Conservation (phyloP, 2,797 vertebrate genomes). For the Micropoecilia bifurca region DNA sequence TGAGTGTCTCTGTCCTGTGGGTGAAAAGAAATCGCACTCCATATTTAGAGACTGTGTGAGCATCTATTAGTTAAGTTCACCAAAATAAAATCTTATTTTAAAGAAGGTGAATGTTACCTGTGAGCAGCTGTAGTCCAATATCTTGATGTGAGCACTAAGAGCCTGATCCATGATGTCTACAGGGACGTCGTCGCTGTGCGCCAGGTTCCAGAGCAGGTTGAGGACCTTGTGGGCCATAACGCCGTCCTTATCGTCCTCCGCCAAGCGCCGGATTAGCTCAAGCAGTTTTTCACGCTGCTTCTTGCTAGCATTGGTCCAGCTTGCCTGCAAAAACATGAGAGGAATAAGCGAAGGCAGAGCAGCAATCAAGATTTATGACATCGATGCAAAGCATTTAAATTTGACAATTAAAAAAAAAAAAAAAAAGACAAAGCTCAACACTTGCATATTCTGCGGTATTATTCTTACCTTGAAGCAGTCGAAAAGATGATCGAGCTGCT, state of each 20-base stretch:
- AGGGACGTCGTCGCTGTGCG: conserved; percentile 98
- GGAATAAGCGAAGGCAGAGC: neutral
- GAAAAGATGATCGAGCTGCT: conserved; percentile 98
- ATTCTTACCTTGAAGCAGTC: conserved; percentile 93
- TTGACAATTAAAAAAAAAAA: neutral
- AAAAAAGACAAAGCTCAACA: neutral
- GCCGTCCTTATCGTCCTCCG: conserved; percentile 98
- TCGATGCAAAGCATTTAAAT: neutral
- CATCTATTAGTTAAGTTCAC: conserved; percentile 8
- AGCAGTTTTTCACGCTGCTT: conserved; percentile 98
- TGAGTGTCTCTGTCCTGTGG: conserved; percentile 97
- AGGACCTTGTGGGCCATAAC: conserved; percentile 99
- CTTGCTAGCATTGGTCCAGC: conserved; percentile 99
- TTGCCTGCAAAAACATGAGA: conserved; percentile 84
- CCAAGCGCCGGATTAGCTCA: conserved; percentile 95
- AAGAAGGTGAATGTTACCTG: conserved; percentile 82
- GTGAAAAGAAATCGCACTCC: conserved; percentile 20
- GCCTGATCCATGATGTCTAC: conserved; percentile 99
- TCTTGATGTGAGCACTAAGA: conserved; percentile 99
- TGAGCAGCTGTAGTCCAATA: conserved; percentile 99
- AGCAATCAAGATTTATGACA: no score
- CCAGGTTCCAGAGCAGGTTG: conserved; percentile 98
- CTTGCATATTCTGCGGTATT: neutral
- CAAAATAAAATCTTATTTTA: neutral
- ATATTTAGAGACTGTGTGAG: neutral